These are phyloP conservation scores for Eupithecia centaureata DNA, from an alignment of 2,888 invertebrate genomes.

Conservation along the genomic window DNA sequence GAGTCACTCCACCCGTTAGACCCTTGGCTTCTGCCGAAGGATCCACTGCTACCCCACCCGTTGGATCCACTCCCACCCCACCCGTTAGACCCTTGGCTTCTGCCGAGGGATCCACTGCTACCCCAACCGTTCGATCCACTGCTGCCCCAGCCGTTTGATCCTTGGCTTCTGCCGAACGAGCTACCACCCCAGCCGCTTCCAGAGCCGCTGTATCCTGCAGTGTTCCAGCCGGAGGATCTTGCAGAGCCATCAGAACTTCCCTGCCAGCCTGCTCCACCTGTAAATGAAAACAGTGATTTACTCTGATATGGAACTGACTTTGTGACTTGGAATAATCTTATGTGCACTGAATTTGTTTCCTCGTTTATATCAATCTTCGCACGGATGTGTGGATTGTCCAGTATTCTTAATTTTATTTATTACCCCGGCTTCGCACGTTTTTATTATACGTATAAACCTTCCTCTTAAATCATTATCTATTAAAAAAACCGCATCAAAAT, in stretches of 20 bases:
- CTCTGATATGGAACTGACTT: neutral
- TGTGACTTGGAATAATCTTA: neutral
- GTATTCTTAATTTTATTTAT: too few species aligned
- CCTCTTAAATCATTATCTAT: too few species aligned
- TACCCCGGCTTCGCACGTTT: too few species aligned
- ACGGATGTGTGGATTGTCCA: too few species aligned
- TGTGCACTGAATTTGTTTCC: neutral
- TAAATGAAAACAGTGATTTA: neutral
- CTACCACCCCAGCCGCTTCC: conserved; percentile 30
- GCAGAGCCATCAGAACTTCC: conserved; percentile 29
- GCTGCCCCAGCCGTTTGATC: conserved; percentile 30
- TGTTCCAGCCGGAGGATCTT: conserved; percentile 37
- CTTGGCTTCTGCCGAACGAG: conserved; percentile 23
- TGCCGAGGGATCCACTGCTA: conserved; percentile 17
- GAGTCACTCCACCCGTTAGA: conserved; percentile 34
- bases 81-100: conserved; percentile 27
- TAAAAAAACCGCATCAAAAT: too few species aligned
- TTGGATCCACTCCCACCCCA: conserved; percentile 31
- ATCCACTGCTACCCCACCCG: conserved; percentile 23
- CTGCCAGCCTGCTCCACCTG: conserved; percentile 42
- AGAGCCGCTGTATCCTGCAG: conserved; percentile 27
- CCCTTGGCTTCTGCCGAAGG: conserved; percentile 23
- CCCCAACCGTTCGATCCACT: conserved; percentile 24
- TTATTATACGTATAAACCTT: too few species aligned
- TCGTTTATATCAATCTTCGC: neutral